Evolutionary conservation across 2,888 invertebrate species (phyloP).

Genomic region (Listrodromus nycthemerus): DNA sequence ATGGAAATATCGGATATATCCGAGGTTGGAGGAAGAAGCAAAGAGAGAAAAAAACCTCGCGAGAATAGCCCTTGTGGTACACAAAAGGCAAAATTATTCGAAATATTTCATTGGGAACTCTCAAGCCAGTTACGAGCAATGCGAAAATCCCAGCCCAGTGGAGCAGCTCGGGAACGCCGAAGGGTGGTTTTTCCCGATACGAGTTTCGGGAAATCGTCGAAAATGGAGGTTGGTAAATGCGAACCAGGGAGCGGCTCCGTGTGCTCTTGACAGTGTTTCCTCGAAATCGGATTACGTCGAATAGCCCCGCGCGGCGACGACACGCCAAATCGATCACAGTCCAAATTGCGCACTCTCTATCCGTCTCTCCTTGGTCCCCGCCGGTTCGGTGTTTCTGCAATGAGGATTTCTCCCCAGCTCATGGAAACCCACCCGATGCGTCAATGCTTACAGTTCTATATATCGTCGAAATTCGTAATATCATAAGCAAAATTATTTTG

Average conservation of each 20-base stretch:
- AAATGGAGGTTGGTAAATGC: slow-evolving; percentile 44
- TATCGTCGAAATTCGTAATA: slow-evolving; percentile 56
- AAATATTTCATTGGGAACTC: slow-evolving; percentile 55
- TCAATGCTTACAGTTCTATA: slow-evolving; percentile 55
- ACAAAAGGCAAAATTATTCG: slow-evolving; percentile 43
- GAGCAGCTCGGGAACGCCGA: slow-evolving; percentile 2
- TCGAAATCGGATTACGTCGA: slow-evolving; percentile 65
- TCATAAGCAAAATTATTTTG: slow-evolving; percentile 58
- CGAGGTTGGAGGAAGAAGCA: neutral
- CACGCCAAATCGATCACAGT: slow-evolving; percentile 65
- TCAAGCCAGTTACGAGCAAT: slow-evolving; percentile 27
- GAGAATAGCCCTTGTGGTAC: slow-evolving; percentile 34
- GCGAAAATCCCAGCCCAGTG: slow-evolving; percentile 8
- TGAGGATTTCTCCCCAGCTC: slow-evolving; percentile 50
- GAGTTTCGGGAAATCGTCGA: slow-evolving; percentile 56
- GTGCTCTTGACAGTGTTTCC: slow-evolving; percentile 54
- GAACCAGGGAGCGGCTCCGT: slow-evolving; percentile 16
- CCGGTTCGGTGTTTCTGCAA: neutral
- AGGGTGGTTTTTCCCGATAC: slow-evolving; percentile 14
- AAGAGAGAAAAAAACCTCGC: slow-evolving; percentile 7
- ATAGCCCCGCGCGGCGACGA: slow-evolving; percentile 54
- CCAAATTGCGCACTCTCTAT: slow-evolving; percentile 61
- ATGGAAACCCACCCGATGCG: slow-evolving; percentile 12
- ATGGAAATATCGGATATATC: slow-evolving; percentile 34
- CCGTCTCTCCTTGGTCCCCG: slow-evolving; percentile 16